A percentile compares a stretch with the other conserved stretches of the same genome.
These are phyloP conservation scores for Platygyra sinensis DNA, from an alignment of 64 coral and sea anemone species.

Conservation along the genomic window DNA sequence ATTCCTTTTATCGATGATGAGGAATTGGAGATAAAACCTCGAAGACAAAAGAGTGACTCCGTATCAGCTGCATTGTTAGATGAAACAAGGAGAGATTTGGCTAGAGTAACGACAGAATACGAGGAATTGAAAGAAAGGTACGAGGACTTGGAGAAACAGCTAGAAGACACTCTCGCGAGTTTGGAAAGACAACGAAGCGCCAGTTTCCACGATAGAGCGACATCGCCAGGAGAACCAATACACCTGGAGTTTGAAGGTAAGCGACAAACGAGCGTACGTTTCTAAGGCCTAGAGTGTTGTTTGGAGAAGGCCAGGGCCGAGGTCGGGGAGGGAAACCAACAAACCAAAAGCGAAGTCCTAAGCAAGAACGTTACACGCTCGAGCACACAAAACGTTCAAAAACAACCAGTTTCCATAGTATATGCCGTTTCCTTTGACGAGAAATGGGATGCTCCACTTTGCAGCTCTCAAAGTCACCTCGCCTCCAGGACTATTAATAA, in stretches of 20 bases:
- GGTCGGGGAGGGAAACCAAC: neutral
- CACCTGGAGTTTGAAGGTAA: neutral
- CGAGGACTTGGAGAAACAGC: neutral
- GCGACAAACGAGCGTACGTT: neutral
- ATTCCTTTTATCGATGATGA: neutral
- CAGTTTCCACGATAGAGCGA: conserved; percentile 42
- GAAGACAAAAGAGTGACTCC: neutral
- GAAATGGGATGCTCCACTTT: no score
- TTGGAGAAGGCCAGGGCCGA: no score
- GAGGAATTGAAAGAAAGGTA: neutral
- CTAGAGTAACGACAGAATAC: neutral
- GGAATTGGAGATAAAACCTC: neutral
- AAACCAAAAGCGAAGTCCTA: neutral
- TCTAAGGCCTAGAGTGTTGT: neutral
- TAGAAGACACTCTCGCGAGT: neutral
- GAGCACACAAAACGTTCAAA: no score
- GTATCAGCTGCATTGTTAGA: neutral
- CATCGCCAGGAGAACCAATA: conserved; percentile 6
- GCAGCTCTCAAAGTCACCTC: no score
- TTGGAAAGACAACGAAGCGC: conserved; percentile 16
- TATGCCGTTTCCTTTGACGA: no score
- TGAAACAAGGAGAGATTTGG: conserved; percentile 20
- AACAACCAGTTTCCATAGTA: no score
- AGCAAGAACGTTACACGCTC: neutral
- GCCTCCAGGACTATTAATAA: no score